These are phyloP conservation scores for Cheilosia soror DNA, from an alignment of 2,888 invertebrate genomes.

Conservation along the genomic window DNA sequence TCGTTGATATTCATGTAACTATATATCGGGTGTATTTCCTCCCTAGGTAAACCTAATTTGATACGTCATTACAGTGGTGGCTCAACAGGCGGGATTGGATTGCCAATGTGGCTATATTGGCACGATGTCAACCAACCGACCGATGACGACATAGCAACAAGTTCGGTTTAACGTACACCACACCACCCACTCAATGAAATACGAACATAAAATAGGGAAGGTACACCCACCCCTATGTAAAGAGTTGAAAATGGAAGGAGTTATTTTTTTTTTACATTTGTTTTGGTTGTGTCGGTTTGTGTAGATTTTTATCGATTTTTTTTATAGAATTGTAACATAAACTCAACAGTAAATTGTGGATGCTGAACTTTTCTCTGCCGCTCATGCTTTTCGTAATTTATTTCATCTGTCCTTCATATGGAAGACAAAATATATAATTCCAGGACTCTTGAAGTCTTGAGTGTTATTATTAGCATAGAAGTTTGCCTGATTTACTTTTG, in stretches of 20 bases:
- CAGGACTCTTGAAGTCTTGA: neutral
- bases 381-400: neutral
- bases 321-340: neutral
- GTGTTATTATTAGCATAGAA: neutral
- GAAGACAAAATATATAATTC: neutral
- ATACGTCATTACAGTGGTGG: slow-evolving; percentile 60
- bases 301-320: slow-evolving; percentile 4
- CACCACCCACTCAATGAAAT: slow-evolving; percentile 20
- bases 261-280: neutral
- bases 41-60: slow-evolving; percentile 48
- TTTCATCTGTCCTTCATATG: neutral
- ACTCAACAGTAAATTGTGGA: neutral
- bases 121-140: slow-evolving; percentile 62
- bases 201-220: slow-evolving; percentile 26
- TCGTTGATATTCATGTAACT: slow-evolving; percentile 39
- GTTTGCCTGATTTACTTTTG: slow-evolving; percentile 12
- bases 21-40: neutral
- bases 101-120: slow-evolving; percentile 59
- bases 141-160: slow-evolving; percentile 51
- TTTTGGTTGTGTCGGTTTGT: slow-evolving; percentile 8
- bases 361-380: neutral
- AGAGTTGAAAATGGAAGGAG: neutral
- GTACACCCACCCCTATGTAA: slow-evolving; percentile 8
- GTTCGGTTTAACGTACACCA: slow-evolving; percentile 34
- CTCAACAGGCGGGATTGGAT: slow-evolving; percentile 62